Base-by-base conservation (phyloP, 1,140 invertebrate genomes). In the Homarus americanus region DNA sequence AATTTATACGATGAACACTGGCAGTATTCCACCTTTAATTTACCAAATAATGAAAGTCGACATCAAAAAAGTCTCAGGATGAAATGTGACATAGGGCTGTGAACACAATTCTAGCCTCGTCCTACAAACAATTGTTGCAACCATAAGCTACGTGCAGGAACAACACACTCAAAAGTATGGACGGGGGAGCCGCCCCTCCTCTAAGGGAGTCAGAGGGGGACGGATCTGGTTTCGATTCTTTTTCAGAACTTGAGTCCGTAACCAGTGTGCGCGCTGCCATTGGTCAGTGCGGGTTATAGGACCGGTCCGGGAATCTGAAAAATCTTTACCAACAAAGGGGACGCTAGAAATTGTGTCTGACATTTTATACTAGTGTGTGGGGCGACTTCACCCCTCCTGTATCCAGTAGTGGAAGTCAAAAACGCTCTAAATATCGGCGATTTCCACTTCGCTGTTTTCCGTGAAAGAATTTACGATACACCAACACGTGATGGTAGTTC, bases 281-380 rank as follows among this genome's bases (percentile, higher is more conserved):
- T 73, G 83, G 83, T 73, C 83, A 75, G 83, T 0, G 24, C 38
- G 38, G 41, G 83, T 86, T 86, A 86, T 86, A 86, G 83, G 69
- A 86, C 83, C 20, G 41, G 83, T 44, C 41, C 66, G 28, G 17
- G 69, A 72, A 36, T 44, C n/a, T 36, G 36, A 86, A 86, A 84
- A 86, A 86, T 86, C 66, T 75, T 75, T 53, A 86, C 83, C 83
- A 86, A 86, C 83, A 86, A 86, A 86, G 83, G 83, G 83, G 83
- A 86, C 69, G 72, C n/a, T 86, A 86, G 83, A 86, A 86, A 86
- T 86, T 86, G 83, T 86, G 83, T 86, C 83, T 38, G 69, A 75
- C 66, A 75, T 86, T 86, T 86, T 86, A 86, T 86, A 86, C 41
- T 53, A 41, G 72, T 34, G 66, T n/a, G 69, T 36, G 69, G 66